A percentile compares a stretch with the other conserved stretches of the same genome.
These are phyloP conservation scores for Calliopum simillimum DNA, from an alignment of 2,888 invertebrate genomes.

Conservation along the genomic window DNA sequence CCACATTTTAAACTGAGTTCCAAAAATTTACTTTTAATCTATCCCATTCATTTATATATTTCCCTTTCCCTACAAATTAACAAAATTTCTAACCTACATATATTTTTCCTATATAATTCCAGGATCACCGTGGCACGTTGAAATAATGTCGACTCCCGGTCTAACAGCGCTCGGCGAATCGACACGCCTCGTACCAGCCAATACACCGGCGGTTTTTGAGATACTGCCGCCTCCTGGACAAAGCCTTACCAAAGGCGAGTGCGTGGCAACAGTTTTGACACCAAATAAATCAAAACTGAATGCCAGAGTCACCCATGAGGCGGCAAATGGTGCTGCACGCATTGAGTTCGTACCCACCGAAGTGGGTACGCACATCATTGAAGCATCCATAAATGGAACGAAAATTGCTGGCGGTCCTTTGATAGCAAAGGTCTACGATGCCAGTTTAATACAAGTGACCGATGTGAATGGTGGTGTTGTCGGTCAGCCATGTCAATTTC, in stretches of 20 bases:
- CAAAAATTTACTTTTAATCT: no score
- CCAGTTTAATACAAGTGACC: constrained; percentile 92
- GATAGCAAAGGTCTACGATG: constrained; percentile 94
- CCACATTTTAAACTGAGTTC: no score
- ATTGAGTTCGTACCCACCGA: constrained; percentile 93
- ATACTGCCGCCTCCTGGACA: constrained; percentile 70
- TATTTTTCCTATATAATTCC: constrained; percentile 57
- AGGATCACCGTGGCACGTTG: constrained; percentile 96
- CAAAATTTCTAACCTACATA: background rate
- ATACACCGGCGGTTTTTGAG: constrained; percentile 90
- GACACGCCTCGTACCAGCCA: constrained; percentile 89
- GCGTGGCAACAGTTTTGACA: constrained; percentile 79
- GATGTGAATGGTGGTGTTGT: constrained; percentile 94
- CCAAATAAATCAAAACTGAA: constrained; percentile 87
- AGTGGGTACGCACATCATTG: constrained; percentile 94
- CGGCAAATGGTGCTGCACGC: constrained; percentile 85
- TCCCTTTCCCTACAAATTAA: no score
- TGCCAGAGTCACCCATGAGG: constrained; percentile 84
- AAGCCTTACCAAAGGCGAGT: constrained; percentile 70
- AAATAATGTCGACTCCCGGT: constrained; percentile 84
- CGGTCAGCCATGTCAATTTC: constrained; percentile 96
- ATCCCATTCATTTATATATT: no score
- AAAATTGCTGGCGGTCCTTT: constrained; percentile 91
- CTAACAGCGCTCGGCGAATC: constrained; percentile 88
- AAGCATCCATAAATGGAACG: constrained; percentile 89